Evolutionary conservation across 2,888 invertebrate genomes (phyloP).

Genomic region (Zelleria hepariella): DNA sequence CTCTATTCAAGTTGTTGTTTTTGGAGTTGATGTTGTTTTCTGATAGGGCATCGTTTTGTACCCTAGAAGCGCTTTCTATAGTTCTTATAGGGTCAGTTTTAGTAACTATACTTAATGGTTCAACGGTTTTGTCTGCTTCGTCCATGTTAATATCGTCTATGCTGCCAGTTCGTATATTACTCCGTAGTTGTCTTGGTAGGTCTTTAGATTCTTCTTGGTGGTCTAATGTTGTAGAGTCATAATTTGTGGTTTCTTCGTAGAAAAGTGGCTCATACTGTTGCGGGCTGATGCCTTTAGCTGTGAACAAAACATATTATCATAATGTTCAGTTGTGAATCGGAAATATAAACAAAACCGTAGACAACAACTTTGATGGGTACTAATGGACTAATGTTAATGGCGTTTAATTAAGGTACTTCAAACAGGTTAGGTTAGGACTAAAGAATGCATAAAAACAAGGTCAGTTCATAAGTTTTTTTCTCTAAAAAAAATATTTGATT

Average conservation of each 20-base stretch:
- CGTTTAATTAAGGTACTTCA: too few relatives aligned
- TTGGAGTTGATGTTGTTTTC: constrained; percentile 31
- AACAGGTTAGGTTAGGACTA: neutral
- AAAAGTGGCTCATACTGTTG: neutral
- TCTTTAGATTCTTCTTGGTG: neutral
- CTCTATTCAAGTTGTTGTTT: constrained; percentile 13
- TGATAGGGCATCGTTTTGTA: constrained; percentile 31
- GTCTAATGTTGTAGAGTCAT: neutral
- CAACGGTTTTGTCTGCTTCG: constrained; percentile 15
- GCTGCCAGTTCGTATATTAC: constrained; percentile 7
- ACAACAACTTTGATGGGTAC: too few relatives aligned
- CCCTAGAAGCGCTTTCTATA: constrained; percentile 53
- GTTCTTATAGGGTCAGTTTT: constrained; percentile 20
- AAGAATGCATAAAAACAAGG: neutral
- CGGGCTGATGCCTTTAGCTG: neutral
- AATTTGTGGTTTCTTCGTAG: neutral
- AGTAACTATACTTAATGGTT: constrained; percentile 23
- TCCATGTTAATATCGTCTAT: constrained; percentile 22
- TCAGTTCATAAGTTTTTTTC: neutral
- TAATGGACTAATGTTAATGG: too few relatives aligned
- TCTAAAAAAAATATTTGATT: neutral
- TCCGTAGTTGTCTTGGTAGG: constrained; percentile 2
- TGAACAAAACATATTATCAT: neutral
- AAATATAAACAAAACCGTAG: too few relatives aligned
- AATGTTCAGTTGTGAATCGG: too few relatives aligned